A percentile compares a stretch with the other conserved stretches of the same genome.
Conservation (phyloP, 2,797 vertebrate genomes). For the Rhynchonycteris naso region DNA sequence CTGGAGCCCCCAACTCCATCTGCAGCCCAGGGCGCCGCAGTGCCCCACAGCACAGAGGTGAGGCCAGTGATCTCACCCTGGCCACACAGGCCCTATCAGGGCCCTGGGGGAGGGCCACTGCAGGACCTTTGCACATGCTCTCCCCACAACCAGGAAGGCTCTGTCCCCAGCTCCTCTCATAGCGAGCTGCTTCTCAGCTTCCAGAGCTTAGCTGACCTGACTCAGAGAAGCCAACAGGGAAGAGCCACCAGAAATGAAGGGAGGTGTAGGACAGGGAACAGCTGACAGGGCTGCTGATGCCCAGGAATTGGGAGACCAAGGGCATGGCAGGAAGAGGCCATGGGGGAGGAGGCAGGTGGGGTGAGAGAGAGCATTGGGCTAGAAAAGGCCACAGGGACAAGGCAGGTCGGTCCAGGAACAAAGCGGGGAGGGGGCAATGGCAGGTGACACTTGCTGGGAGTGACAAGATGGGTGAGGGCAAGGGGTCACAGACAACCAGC, state of each 20-base stretch:
- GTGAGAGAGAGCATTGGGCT: background rate
- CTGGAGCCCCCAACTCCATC: background rate
- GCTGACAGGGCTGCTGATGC: background rate
- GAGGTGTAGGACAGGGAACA: background rate
- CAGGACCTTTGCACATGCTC: background rate
- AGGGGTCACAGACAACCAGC: background rate
- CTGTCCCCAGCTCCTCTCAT: background rate
- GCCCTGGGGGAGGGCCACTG: background rate
- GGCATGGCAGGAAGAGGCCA: background rate
- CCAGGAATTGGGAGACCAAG: background rate
- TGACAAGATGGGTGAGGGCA: too few species aligned
- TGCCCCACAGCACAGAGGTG: fast-evolving
- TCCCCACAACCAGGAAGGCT: background rate
- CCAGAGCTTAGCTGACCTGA: background rate
- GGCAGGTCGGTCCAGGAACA: background rate
- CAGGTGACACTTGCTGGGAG: too few species aligned
- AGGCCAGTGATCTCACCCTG: background rate
- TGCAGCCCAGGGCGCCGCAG: background rate
- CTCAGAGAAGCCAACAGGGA: background rate
- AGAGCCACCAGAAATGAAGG: background rate
- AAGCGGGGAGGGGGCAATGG: too few species aligned
- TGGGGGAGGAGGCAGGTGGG: fast-evolving
- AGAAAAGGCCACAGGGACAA: background rate
- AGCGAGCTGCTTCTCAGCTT: background rate
- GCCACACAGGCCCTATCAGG: background rate